Conservation (phyloP, 2,113 vertebrate species). For the Chlorocebus sabaeus region DNA sequence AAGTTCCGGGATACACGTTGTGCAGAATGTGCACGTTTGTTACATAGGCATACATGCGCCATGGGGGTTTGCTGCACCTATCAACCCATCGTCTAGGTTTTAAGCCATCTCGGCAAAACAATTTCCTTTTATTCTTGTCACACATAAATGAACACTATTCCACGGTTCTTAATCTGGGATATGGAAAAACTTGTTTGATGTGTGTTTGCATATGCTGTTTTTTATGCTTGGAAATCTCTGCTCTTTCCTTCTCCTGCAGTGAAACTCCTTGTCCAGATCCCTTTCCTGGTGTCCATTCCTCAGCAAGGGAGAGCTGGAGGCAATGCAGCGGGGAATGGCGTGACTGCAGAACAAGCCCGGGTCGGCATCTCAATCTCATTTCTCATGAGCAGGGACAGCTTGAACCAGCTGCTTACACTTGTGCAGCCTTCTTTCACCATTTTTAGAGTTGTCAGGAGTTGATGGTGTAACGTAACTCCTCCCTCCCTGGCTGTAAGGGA, state of each 20-base stretch:
- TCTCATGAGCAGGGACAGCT: not conserved
- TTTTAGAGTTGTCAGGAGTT: not conserved
- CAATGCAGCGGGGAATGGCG: not conserved
- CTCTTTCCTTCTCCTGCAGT: not conserved
- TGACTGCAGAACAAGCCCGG: not conserved
- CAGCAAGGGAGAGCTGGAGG: not conserved
- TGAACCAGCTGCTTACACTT: not conserved
- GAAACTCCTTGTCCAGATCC: not conserved
- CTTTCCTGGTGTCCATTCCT: not conserved
- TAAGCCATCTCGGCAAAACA: no score
- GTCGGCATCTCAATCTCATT: not conserved
- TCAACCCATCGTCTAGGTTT: no score
- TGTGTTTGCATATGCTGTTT: not conserved
- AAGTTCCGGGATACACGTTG: no score
- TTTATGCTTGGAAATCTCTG: not conserved
- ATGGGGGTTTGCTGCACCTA: no score
- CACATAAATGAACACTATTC: not conserved
- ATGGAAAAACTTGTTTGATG: not conserved
- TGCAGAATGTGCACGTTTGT: no score
- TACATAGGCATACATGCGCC: no score
- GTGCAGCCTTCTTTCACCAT: no score
- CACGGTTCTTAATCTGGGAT: not conserved
- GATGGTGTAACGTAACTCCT: accelerated
- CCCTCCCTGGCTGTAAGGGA: not conserved
- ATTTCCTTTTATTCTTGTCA: not conserved